Base-by-base conservation (phyloP, 2,797 vertebrate genomes). In the Protosalanx chinensis region DNA sequence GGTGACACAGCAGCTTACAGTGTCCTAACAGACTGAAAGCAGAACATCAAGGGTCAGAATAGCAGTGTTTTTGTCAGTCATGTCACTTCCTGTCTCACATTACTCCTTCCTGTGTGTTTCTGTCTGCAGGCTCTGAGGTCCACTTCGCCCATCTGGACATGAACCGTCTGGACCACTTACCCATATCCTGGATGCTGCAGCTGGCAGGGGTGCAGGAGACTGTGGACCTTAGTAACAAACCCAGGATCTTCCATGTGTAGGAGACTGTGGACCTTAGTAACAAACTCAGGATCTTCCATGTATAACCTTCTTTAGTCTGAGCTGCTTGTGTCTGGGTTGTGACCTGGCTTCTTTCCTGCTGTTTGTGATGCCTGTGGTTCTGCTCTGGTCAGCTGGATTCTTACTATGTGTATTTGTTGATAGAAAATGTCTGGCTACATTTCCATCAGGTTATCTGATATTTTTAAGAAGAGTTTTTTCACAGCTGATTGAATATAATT, bases 141-240 rank as follows among this genome's bases (percentile, higher is more conserved):
- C 93, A 97, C 85, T 96, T 96, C 81, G 85, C 87, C 72, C 95
- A 98, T 80, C 91, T 91, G 64, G 95, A 98, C 85, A 92, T 88
- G 84, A 98, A 95, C 86, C 94, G 93, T 56, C 82, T 96, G 86
- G 95, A 97, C 87, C 96, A 97, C 75, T 91, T 93, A 88, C 95
- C 95, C 46, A 98, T 98, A 81, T 93, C 92, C 78, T 92, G 91
- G 85, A 84, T 97, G 75, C 90, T 98, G 86, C 92, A 95, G 81
- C 89, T 95, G 49, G 95, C 95, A 5, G 96, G 95, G 82, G 90
- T 95, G 84, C 89, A 92, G 80, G 88, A 91, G 81, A 84, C 87
- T 5, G 80, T 96, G 76, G 89, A 95, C 87, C 95, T 98, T 76
- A 92, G 87, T 37, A 53, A 88, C 72, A 83, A 89, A 69, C 79